These are phyloP conservation scores for Pelosia muscerda DNA, from an alignment of 2,888 invertebrate genomes.

Conservation along the genomic window DNA sequence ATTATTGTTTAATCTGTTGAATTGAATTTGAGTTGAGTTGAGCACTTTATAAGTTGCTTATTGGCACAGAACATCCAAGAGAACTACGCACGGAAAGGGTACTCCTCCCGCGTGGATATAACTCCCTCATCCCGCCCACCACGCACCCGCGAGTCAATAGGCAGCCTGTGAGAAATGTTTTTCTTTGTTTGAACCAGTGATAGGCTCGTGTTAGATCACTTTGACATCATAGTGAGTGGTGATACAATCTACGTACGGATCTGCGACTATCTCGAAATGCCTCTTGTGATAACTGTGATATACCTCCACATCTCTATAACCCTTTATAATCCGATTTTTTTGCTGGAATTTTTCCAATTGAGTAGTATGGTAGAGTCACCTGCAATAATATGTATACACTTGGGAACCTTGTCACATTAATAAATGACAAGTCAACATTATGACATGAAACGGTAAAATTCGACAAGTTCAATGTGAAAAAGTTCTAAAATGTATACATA, in stretches of 20 bases:
- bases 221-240: not conserved
- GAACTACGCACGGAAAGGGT: not conserved
- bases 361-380: too few relatives aligned
- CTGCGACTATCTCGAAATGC: too few relatives aligned
- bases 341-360: too few relatives aligned
- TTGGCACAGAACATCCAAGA: not conserved
- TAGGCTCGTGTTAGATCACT: not conserved
- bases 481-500: too few relatives aligned
- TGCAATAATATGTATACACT: too few relatives aligned
- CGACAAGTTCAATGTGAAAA: too few relatives aligned
- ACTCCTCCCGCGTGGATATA: not conserved
- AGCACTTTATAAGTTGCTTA: not conserved
- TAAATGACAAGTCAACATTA: too few relatives aligned
- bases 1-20: not conserved
- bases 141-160: not conserved
- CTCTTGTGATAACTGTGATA: too few relatives aligned
- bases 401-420: too few relatives aligned
- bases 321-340: too few relatives aligned
- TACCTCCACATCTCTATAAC: too few relatives aligned
- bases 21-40: not conserved
- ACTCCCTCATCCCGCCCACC: not conserved
- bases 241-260: not conserved
- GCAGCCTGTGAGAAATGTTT: constrained; percentile 2
- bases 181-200: constrained; percentile 1
- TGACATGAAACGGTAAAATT: too few relatives aligned